Conservation (phyloP, 2,113 vertebrate species). For the Notothenia rossii region DNA sequence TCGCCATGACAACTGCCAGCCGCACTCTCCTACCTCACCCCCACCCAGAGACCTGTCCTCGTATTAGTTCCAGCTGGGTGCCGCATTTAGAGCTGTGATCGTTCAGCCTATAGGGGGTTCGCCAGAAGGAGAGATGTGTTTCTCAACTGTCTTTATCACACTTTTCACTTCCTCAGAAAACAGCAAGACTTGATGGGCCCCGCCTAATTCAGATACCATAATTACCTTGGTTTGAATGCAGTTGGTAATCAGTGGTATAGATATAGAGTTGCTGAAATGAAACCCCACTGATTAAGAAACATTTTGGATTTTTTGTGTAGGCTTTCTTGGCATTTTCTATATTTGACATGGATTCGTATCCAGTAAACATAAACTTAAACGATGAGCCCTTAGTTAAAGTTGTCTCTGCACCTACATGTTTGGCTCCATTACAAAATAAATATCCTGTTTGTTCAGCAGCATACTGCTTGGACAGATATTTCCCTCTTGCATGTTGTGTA, state of each 20-base stretch:
- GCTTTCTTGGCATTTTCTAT: slow-evolving; percentile 9
- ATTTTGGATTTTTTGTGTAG: background rate
- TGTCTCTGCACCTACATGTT: background rate
- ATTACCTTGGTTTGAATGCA: slow-evolving; percentile 42
- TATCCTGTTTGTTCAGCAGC: slow-evolving; percentile 13
- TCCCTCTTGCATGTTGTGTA: too few species aligned
- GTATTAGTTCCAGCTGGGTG: slow-evolving; percentile 77
- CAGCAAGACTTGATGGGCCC: slow-evolving; percentile 34
- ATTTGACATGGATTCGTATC: slow-evolving; percentile 11
- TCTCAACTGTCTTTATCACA: background rate
- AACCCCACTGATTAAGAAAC: slow-evolving; percentile 42
- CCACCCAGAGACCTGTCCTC: slow-evolving; percentile 67
- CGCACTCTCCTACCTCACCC: slow-evolving; percentile 39
- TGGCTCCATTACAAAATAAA: slow-evolving; percentile 7
- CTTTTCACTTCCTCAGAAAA: slow-evolving; percentile 38
- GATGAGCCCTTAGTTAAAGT: background rate
- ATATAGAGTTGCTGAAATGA: slow-evolving; percentile 46
- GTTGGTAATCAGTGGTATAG: slow-evolving; percentile 45
- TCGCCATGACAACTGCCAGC: slow-evolving; percentile 83
- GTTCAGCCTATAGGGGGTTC: slow-evolving; percentile 38
- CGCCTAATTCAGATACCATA: slow-evolving; percentile 51
- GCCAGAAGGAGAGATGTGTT: slow-evolving; percentile 26
- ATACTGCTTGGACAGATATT: slow-evolving; percentile 18
- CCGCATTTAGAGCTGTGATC: slow-evolving; percentile 68
- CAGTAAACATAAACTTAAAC: slow-evolving; percentile 9